Evolutionary conservation across 2,797 vertebrate genomes (phyloP), one percentile per base, ranked within the genome.

Genomic region (Kryptolebias ocellatus): DNA sequence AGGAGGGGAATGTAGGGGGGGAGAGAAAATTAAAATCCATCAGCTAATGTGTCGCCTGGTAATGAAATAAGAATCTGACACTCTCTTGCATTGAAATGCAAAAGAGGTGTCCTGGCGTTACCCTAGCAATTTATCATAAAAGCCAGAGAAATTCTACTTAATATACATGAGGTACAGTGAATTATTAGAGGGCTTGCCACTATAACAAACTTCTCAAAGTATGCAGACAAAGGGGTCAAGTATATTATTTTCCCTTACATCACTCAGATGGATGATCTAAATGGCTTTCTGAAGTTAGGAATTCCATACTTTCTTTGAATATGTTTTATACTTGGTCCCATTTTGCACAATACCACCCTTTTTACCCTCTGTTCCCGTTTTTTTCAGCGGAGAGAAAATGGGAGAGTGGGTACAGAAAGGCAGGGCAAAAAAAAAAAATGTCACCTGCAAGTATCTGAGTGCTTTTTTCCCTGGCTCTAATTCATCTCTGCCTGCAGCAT

Each of bases 1-100:
- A 79, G 59, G 61, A 64, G 70, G 64, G 8, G 45, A 39, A 44
- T 24, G 6, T 18, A 44, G 9, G 54, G 72, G 76, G 62, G 77
- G 92, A 90, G 92, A 94, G 94, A 90, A 96, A 96, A 96, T 97
- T 96, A 95, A 96, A 96, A 95, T 95, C 94, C 92, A 81, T 95
- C 94, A 94, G 94, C 95, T 96, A 96, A 96, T 96, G 94, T 96
- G 94, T 95, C 86, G 86, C 87, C 88, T 70, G 92, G 93, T 96
- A 96, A 96, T 95, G 94, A 95, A 96, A 96, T 96, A 96, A 96
- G 94, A 95, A 95, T 95, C 94, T 96, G 96, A 96, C 96, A 96
- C 92, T 93, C 84, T 90, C 92, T 83, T 76, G 92, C 92, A 96
- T 96, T 97, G 95, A 96, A 96, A 96, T 97, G 96, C 95, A 96